These are phyloP conservation scores for Heliconius melpomene DNA, from an alignment of 1,140 invertebrate species.

Conservation along the genomic window DNA sequence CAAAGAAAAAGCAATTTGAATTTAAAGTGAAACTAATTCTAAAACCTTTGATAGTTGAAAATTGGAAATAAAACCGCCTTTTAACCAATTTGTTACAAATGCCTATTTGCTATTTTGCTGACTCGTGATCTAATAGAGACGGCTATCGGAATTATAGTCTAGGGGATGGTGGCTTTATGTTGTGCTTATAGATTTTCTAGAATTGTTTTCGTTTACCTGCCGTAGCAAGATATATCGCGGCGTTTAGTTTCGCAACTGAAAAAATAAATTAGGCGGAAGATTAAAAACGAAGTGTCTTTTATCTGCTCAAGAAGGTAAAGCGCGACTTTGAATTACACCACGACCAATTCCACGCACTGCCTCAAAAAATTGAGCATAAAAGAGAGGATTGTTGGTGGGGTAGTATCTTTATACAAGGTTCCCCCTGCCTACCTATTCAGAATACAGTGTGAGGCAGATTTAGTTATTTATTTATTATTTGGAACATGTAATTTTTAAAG, in stretches of 20 bases:
- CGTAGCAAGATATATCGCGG: not conserved
- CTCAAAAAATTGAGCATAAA: no score
- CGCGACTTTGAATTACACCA: no score
- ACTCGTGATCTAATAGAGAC: conserved; percentile 13
- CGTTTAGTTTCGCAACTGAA: not conserved
- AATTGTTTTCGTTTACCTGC: not conserved
- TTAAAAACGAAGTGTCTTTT: no score
- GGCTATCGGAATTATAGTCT: not conserved
- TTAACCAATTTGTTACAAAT: conserved; percentile 14
- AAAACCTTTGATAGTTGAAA: conserved; percentile 10
- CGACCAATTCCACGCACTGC: no score
- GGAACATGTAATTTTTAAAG: no score
- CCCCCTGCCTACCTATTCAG: no score
- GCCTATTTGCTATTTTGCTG: conserved; percentile 4
- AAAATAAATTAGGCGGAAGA: not conserved
- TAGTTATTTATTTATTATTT: no score
- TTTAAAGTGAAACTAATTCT: conserved; percentile 1
- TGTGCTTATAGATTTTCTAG: not conserved
- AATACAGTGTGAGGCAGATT: no score
- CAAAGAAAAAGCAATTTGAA: conserved; percentile 3
- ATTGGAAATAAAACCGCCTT: conserved; percentile 12
- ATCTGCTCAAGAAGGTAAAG: no score
- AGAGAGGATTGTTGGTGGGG: no score
- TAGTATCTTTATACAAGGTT: no score
- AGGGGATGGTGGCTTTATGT: not conserved